A percentile compares a stretch with the other conserved stretches of the same genome.
Evolutionary conservation across 2,888 invertebrate genomes (phyloP).

Genomic region (Coelopa pilipes): DNA sequence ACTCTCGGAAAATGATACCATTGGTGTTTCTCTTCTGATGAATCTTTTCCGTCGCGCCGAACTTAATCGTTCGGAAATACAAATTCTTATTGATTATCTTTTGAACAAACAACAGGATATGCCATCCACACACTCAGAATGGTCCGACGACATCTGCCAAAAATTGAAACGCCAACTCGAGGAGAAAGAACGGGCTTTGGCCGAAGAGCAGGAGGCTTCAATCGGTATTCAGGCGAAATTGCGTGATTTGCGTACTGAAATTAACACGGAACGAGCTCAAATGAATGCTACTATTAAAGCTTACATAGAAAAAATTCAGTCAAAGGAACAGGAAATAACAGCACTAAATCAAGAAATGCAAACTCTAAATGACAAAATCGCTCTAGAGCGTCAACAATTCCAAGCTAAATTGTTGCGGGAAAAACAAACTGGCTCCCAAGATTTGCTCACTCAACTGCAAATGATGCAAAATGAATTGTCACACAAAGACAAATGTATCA

Average conservation of each 20-base stretch:
- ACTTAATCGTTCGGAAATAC: constrained; percentile 87
- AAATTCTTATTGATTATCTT: constrained; percentile 87
- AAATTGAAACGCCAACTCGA: constrained; percentile 88
- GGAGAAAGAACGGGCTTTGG: constrained; percentile 83
- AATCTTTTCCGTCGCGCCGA: constrained; percentile 83
- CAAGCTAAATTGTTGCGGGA: constrained; percentile 62
- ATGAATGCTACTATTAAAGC: constrained; percentile 59
- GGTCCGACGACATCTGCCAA: constrained; percentile 89
- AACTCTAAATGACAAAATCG: constrained; percentile 60
- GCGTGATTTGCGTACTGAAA: constrained; percentile 76
- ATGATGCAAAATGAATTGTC: constrained; percentile 60
- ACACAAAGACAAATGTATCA: constrained; percentile 61
- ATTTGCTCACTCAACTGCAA: constrained; percentile 60
- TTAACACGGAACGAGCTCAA: constrained; percentile 64
- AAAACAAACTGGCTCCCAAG: constrained; percentile 62
- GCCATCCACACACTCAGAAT: constrained; percentile 80
- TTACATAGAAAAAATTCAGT: constrained; percentile 59
- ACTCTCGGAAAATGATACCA: constrained; percentile 77
- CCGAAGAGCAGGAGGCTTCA: constrained; percentile 80
- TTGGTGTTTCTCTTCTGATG: constrained; percentile 77
- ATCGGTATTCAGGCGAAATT: constrained; percentile 81
- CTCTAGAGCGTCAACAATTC: constrained; percentile 63
- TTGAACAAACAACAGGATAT: constrained; percentile 89
- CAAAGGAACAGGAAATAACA: constrained; percentile 59
- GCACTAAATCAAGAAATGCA: constrained; percentile 61